Evolutionary conservation across 2,113 vertebrate genomes (phyloP).

Genomic region (Anolis sagrei): DNA sequence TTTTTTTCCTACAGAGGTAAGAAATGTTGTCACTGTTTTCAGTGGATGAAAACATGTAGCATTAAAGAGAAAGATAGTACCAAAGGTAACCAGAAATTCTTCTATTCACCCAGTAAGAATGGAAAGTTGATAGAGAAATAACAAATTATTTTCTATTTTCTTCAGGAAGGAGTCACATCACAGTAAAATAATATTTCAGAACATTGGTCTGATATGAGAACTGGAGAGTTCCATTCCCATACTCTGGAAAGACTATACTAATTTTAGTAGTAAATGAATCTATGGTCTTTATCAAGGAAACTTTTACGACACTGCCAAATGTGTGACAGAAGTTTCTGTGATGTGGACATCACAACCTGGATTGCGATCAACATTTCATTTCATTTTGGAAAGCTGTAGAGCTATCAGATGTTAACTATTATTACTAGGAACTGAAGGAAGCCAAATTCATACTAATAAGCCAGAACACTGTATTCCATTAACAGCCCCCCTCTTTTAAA

Average conservation of each 20-base stretch:
- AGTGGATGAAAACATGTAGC: neutral
- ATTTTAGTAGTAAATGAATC: constrained; percentile 25
- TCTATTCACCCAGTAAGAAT: neutral
- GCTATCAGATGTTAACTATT: constrained; percentile 9
- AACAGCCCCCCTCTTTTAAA: neutral
- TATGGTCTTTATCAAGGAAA: constrained; percentile 32
- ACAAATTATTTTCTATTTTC: neutral
- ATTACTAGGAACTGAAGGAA: neutral
- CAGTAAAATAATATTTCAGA: neutral
- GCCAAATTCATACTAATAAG: neutral
- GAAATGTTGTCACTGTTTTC: no score
- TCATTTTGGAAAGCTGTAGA: constrained; percentile 25
- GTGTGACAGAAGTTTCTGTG: neutral
- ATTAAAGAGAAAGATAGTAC: neutral
- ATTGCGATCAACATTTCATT: constrained; percentile 10
- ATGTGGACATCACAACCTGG: neutral
- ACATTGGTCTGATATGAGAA: neutral
- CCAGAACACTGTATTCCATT: constrained; percentile 9
- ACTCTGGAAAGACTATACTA: constrained; percentile 32
- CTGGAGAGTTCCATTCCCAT: constrained; percentile 15
- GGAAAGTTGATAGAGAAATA: neutral
- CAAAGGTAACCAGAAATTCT: neutral
- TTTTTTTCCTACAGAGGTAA: no score
- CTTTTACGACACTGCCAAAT: constrained; percentile 12
- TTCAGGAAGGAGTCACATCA: neutral